phyloP scores from a whole-genome alignment of 2,888 invertebrate genomes.

The Aproaerema taeniolella region DNA sequence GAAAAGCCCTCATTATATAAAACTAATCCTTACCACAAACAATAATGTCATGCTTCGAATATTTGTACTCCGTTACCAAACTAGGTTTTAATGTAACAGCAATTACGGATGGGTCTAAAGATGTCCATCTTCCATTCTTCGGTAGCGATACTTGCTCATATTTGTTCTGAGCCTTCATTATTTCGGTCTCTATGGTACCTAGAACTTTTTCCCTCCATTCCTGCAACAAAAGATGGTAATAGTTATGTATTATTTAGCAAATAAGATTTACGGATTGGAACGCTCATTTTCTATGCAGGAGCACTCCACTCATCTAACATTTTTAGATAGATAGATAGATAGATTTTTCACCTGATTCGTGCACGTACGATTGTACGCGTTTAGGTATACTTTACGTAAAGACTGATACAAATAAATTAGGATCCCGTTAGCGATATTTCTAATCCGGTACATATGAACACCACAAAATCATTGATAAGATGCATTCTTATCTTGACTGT shows the following conservation, averaged over 20 bases:
- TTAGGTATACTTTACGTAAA: background rate
- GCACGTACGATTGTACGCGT: too few relatives aligned
- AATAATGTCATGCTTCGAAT: conserved; percentile 49
- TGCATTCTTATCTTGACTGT: too few relatives aligned
- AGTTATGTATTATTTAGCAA: background rate
- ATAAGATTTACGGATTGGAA: background rate
- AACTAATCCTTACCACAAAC: conserved; percentile 40
- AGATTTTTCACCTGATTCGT: too few relatives aligned
- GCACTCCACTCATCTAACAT: too few relatives aligned
- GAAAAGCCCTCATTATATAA: background rate
- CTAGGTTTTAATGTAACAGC: conserved; percentile 43
- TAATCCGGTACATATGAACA: too few relatives aligned
- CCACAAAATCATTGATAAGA: too few relatives aligned
- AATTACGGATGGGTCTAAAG: conserved; percentile 50
- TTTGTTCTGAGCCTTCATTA: conserved; percentile 47
- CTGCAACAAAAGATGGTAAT: conserved; percentile 26
- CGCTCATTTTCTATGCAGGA: background rate
- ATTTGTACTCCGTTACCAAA: conserved; percentile 48
- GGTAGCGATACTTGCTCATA: conserved; percentile 43
- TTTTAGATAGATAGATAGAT: too few relatives aligned
- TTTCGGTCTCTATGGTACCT: conserved; percentile 46
- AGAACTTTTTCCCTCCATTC: conserved; percentile 47
- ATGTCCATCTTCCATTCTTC: conserved; percentile 36
- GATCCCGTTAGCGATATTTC: too few relatives aligned
- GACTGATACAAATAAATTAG: background rate